Evolutionary conservation across 92 coral and sea anemone species (phyloP), one percentile per base, ranked within the genome.

Genomic region (Siderastrea siderea): DNA sequence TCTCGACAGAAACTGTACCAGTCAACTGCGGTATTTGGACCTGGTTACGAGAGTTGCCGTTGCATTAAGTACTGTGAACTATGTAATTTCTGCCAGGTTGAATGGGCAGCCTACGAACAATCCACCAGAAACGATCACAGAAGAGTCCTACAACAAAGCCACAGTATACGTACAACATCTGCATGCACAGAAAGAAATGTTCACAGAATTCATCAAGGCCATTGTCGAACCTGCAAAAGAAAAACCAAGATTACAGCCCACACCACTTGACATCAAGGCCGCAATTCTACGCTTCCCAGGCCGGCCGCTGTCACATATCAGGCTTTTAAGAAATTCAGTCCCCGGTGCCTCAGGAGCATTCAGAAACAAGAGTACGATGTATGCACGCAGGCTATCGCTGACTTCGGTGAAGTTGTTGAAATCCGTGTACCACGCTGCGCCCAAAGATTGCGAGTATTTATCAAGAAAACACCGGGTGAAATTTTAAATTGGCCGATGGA

Each of bases 11-110:
- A 55, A 55, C 11, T 55, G 60, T 55, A 10, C 60, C 60, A 55
- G 60, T 55, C 60, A 55, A 55, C 60, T 55, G 60, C 60, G 60
- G 60, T 55, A 14, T 55, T 55, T n/a, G n/a, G 83, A 78, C 54
- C 83, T 78, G 17, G 83, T 78, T 2, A 64, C 83, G 7, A 60
- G 71, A 60, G 83, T 59, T 8, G 70, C 83, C 45, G 83, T 68
- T 38, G 66, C 67, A 68, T 58, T 81, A 45, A 81, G 44, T 58
- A 13, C 68, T 26, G 38, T 26, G 38, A 26, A 26, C 38, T 26
- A 26, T 26, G 38, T 26, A 26, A 46, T 68, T 46, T 43, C 47
- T 13, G 49, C 73, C 6, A 38, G 45, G 73, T 16, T 68, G 47
- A 46, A 44, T 44, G 49, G 14, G 49, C 4, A 68, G 49, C 52